phyloP scores from a whole-genome alignment of 2,888 invertebrate genomes.

The Chouioia cunea region DNA sequence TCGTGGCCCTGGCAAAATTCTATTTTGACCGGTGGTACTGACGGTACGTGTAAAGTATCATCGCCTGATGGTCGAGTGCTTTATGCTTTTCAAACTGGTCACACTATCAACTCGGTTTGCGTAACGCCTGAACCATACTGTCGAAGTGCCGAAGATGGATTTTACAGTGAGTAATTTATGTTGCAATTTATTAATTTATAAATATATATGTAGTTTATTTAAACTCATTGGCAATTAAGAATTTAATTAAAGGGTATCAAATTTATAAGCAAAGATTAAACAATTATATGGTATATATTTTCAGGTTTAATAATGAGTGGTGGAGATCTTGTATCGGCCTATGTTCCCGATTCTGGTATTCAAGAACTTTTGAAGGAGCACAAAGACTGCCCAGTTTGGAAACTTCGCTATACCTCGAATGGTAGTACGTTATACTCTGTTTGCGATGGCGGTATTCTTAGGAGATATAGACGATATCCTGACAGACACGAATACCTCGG shows the following conservation, averaged over 20 bases:
- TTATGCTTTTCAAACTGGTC: slow-evolving; percentile 67
- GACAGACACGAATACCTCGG: slow-evolving; percentile 69
- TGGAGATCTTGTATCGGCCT: slow-evolving; percentile 67
- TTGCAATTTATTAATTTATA: neutral
- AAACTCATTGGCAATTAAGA: neutral
- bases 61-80: slow-evolving; percentile 68
- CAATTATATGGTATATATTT: slow-evolving; percentile 18
- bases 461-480: slow-evolving; percentile 69
- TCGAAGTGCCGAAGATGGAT: slow-evolving; percentile 64
- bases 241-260: neutral
- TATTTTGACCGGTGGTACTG: slow-evolving; percentile 65
- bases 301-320: slow-evolving; percentile 69
- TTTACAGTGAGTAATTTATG: slow-evolving; percentile 61
- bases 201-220: neutral
- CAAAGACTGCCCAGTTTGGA: slow-evolving; percentile 67
- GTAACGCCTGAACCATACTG: slow-evolving; percentile 68
- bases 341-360: slow-evolving; percentile 68
- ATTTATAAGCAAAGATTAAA: neutral
- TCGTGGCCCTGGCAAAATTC: slow-evolving; percentile 70
- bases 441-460: slow-evolving; percentile 67
- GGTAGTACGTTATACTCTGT: slow-evolving; percentile 68
- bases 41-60: slow-evolving; percentile 68
- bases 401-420: slow-evolving; percentile 68
- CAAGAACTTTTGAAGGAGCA: slow-evolving; percentile 67
- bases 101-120: slow-evolving; percentile 67